Evolutionary conservation across 2,113 vertebrate genomes (phyloP), one percentile per base, ranked within the genome.

Genomic region (Podarcis raffonei): DNA sequence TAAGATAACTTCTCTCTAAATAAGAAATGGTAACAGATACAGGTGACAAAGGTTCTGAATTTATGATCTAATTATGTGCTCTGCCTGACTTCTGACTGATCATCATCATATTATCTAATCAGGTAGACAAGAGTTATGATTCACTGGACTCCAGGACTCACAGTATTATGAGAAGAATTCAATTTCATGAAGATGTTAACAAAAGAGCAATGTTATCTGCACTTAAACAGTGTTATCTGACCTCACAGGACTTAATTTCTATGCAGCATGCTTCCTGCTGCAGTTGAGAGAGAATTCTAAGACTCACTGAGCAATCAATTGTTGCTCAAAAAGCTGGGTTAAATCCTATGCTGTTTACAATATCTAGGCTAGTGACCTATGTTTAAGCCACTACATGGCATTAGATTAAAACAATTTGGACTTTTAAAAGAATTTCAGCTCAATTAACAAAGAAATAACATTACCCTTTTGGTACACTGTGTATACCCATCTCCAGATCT

Each of bases 91-190:
- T 92, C 90, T 95, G 95, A 97, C 94, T 94, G 95, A 96, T 96
- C 92, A 90, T 84, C 72, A 89, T 93, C 84, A 85, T 86, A 93
- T 93, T 97, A 98, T 97, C 96, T 97, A 96, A 97, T 97, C 97
- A 95, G 81, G 30, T 85, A 95, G 94, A 97, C 94, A 97, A 95
- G 94, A 91, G 76, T 91, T 93, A 90, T 97, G 96, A 98, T 95
- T 96, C 97, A 97, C 91, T 92, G 92, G 95, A 96, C 96, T 96
- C 94, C 93, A 94, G 83, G 92, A 88, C 92, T 96, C 94, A 96
- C 95, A 94, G 92, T 97, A 97, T 97, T 96, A 96, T 90, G 87
- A 93, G 87, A 94, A 96, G 94, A 94, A 80, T 91, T 78, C 96
- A 97, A 96, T 95, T 82, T 92, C 91, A 85, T 94, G 95, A 97